Conservation (phyloP, 2,113 vertebrate species). For the Opisthocomus hoazin region DNA sequence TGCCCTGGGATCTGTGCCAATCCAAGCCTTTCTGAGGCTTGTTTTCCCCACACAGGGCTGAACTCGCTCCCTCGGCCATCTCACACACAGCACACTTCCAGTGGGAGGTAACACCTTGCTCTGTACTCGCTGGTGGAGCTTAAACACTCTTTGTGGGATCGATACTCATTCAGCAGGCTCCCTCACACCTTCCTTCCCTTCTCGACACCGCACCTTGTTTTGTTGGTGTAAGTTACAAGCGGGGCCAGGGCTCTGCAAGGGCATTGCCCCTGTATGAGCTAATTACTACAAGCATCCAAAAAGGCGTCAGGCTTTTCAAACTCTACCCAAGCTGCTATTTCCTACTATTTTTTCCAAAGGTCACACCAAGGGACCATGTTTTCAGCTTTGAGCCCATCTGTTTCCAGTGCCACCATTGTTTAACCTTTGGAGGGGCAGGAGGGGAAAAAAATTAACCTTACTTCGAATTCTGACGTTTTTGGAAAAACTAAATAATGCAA, state of each 20-base stretch:
- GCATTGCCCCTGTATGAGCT: background rate
- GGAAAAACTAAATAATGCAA: background rate
- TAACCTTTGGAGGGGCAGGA: background rate
- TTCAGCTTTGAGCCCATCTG: background rate
- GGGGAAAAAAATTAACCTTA: background rate
- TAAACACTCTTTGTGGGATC: background rate
- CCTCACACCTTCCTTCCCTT: background rate
- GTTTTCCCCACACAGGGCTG: background rate
- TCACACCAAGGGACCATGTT: background rate
- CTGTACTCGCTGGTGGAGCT: background rate
- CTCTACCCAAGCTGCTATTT: background rate
- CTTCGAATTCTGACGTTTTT: background rate
- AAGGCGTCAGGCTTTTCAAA: background rate
- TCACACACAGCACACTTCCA: accelerated
- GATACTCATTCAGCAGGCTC: background rate
- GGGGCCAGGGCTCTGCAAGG: background rate
- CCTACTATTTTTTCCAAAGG: background rate
- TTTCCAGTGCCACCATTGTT: background rate
- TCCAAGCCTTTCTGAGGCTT: background rate
- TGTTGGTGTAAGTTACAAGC: background rate
- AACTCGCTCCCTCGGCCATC: accelerated
- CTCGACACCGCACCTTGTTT: background rate
- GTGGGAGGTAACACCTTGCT: background rate
- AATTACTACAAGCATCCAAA: background rate
- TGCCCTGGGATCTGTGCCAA: background rate